Base-by-base conservation (phyloP, 2,888 invertebrate species). In the Stenurella melanura region DNA sequence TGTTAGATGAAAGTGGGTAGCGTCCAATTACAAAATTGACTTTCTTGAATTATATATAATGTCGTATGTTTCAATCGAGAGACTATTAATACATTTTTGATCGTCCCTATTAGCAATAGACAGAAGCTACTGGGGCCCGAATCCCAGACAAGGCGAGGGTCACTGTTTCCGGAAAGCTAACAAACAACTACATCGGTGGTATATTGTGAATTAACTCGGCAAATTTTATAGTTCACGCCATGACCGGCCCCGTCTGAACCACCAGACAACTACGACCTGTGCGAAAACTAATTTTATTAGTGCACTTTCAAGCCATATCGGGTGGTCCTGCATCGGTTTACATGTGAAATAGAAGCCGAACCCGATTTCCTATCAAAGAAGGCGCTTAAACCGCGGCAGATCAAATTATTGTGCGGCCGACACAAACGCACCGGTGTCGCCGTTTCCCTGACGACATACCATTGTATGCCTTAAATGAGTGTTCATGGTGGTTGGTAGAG, bases 351-450 rank as follows among this genome's bases (percentile, higher is more conserved):
- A 78, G 74, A 77, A 81, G 76, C 80, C 78, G 75, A 77, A 60
- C 75, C 21, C 68, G 69, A 68, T 74, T 67, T 66, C 74, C 61
- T 69, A 75, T 75, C 79, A 73, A 66, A 78, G 77, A 77, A 83
- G 81, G 80, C 79, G 80, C 81, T 80, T 79, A 77, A 69, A 79
- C 77, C 77, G 76, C 80, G 74, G 76, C 81, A 79, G 74, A 83
- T 81, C 83, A 77, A 83, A 83, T 83, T 83, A 81, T 82, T 81
- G 77, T 79, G 79, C 76, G 82, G 80, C 77, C 80, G 76, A 80
- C 75, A 78, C 78, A 81, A 79, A 81, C 77, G 77, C 72, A 72
- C 72, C 76, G 69, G 69, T 76, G 79, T 75, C 75, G 77, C 64
- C 71, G 73, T 60, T 64, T 64, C 26, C 64, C 71, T 78, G 77